A percentile compares a stretch with the other conserved stretches of the same genome.
Evolutionary conservation across 2,888 invertebrate genomes (phyloP).

Genomic region (Eutolmus rufibarbis): DNA sequence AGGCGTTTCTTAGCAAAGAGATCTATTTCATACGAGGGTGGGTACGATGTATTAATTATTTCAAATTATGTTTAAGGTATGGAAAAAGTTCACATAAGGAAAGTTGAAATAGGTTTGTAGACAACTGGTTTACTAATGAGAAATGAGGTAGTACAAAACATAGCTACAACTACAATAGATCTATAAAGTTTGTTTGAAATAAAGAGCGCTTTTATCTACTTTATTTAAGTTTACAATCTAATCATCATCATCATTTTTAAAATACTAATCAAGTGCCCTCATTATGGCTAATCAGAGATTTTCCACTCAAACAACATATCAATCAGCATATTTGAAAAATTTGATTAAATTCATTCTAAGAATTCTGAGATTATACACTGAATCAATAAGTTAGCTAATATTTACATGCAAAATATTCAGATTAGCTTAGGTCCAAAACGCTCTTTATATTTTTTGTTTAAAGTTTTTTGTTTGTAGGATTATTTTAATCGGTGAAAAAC

Average conservation of each 20-base stretch:
- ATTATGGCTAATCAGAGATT: neutral
- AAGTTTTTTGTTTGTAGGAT: too few species aligned
- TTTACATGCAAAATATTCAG: too few species aligned
- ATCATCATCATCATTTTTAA: neutral
- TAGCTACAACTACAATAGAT: neutral
- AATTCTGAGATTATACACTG: neutral
- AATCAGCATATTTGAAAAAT: too few species aligned
- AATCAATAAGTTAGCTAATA: too few species aligned
- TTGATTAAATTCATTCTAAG: neutral
- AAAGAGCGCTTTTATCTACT: neutral
- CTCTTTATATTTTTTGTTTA: too few species aligned
- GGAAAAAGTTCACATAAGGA: neutral
- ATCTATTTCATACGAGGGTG: neutral
- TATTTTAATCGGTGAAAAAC: too few species aligned
- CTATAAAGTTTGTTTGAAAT: neutral
- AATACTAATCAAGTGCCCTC: neutral
- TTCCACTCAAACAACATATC: neutral
- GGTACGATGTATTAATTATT: neutral
- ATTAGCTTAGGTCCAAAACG: too few species aligned
- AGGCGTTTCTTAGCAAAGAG: neutral
- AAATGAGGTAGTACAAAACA: neutral
- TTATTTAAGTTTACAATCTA: neutral
- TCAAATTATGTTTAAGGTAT: neutral
- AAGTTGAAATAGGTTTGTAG: neutral
- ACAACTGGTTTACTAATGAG: neutral